These are phyloP conservation scores for Coelopa frigida DNA, from an alignment of 1,140 invertebrate genomes.

Conservation along the genomic window DNA sequence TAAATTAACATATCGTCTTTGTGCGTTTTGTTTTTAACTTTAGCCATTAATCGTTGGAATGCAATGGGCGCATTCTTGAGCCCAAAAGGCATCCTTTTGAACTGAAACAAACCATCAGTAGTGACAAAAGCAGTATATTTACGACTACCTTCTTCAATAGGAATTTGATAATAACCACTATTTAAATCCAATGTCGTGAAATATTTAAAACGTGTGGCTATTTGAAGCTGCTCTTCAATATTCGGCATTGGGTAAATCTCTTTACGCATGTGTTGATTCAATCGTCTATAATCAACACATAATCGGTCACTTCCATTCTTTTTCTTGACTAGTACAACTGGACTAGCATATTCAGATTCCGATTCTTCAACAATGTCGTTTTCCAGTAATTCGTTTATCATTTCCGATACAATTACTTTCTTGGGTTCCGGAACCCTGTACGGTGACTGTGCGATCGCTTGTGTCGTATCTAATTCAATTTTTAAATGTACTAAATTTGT, in stretches of 20 bases:
- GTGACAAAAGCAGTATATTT: slow-evolving; percentile 42
- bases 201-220: slow-evolving; percentile 9
- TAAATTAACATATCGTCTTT: slow-evolving; percentile 9
- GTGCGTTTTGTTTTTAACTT: slow-evolving; percentile 1
- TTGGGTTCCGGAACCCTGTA: slow-evolving; percentile 14
- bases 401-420: slow-evolving; percentile 3
- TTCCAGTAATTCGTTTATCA: slow-evolving; percentile 15
- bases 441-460: slow-evolving; percentile 7
- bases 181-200: slow-evolving; percentile 30
- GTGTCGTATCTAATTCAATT: slow-evolving; percentile 9
- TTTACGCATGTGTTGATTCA: slow-evolving; percentile 21
- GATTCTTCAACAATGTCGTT: slow-evolving; percentile 24
- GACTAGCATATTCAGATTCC: slow-evolving; percentile 45
- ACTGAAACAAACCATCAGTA: slow-evolving; percentile 43
- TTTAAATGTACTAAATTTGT: slow-evolving; percentile 8
- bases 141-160: slow-evolving; percentile 15
- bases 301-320: slow-evolving; percentile 29
- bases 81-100: slow-evolving; percentile 47
- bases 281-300: slow-evolving; percentile 23
- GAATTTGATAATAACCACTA: slow-evolving; percentile 32
- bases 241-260: slow-evolving; percentile 24
- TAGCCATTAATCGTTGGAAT: slow-evolving; percentile 30
- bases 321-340: slow-evolving; percentile 48
- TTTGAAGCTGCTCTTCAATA: slow-evolving; percentile 27
- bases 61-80: slow-evolving; percentile 25